These are phyloP conservation scores for Palaemon carinicauda DNA, from an alignment of 1,140 invertebrate species.

Conservation along the genomic window DNA sequence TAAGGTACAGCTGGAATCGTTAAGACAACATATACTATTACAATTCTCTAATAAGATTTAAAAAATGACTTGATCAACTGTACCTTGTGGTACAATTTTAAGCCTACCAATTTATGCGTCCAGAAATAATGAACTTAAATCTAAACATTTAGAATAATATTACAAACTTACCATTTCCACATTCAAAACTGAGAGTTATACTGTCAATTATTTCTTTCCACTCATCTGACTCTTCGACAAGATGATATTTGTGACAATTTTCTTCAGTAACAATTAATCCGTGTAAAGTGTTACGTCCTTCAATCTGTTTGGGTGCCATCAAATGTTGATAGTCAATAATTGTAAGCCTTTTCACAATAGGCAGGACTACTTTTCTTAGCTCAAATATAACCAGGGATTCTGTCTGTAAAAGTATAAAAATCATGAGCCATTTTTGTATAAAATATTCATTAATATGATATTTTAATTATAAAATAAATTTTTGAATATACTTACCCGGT, in stretches of 20 bases:
- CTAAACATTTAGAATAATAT: background rate
- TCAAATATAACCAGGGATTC: background rate
- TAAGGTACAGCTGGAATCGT: too few species aligned
- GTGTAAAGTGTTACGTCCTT: background rate
- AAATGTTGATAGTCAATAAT: background rate
- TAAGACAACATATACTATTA: too few species aligned
- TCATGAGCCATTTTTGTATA: too few species aligned
- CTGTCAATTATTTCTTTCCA: background rate
- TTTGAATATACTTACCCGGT: too few species aligned
- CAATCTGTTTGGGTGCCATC: background rate
- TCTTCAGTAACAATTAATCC: background rate
- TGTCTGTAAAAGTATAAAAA: background rate
- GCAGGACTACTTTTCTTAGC: background rate
- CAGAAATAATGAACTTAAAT: background rate
- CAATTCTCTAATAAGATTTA: too few species aligned
- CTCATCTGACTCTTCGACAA: background rate
- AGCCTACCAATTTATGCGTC: too few species aligned
- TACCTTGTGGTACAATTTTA: background rate
- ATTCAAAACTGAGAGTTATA: background rate
- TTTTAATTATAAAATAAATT: too few species aligned
- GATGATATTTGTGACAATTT: background rate
- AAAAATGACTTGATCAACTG: too few species aligned
- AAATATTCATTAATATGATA: too few species aligned
- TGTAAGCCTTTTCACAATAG: background rate
- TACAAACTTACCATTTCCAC: background rate